phyloP scores from a whole-genome alignment of 35 echinoderm and acorn worm genomes.

The Antedon bifida region DNA sequence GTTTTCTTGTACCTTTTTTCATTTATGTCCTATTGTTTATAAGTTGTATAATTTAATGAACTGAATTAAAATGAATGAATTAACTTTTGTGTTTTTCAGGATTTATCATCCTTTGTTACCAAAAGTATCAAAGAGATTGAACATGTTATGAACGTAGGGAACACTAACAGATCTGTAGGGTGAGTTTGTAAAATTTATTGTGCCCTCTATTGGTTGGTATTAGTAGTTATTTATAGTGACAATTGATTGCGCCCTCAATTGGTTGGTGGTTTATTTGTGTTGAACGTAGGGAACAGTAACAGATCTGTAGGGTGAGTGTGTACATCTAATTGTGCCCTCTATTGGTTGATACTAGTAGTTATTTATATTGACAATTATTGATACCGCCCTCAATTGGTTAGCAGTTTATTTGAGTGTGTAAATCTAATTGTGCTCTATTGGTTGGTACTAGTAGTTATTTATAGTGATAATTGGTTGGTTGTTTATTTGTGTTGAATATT shows the following conservation, averaged over 20 bases:
- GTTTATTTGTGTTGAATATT: neutral
- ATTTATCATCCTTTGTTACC: slow-evolving; percentile 96
- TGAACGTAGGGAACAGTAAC: slow-evolving; percentile 93
- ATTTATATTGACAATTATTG: neutral
- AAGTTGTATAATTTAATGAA: too few relatives aligned
- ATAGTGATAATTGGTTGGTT: neutral
- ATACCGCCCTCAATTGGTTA: neutral
- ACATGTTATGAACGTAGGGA: slow-evolving; percentile 96
- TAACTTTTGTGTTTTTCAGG: too few relatives aligned
- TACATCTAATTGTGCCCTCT: neutral
- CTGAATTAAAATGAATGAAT: too few relatives aligned
- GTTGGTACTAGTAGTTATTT: too few relatives aligned
- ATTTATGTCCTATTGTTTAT: too few relatives aligned
- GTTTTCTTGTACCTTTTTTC: too few relatives aligned
- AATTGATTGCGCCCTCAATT: neutral
- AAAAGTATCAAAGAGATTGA: slow-evolving; percentile 97
- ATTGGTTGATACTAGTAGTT: too few relatives aligned
- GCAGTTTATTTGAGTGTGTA: slow-evolving; percentile 27
- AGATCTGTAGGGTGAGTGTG: slow-evolving; percentile 87
- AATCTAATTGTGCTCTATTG: neutral
- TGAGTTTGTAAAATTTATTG: slow-evolving; percentile 21
- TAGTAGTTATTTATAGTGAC: too few relatives aligned
- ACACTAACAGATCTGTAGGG: slow-evolving; percentile 93
- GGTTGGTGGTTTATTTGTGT: slow-evolving; percentile 24
- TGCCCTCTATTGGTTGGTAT: too few relatives aligned